These are phyloP conservation scores for Dendroctonus ponderosae DNA, from an alignment of 1,140 invertebrate species.

Conservation along the genomic window DNA sequence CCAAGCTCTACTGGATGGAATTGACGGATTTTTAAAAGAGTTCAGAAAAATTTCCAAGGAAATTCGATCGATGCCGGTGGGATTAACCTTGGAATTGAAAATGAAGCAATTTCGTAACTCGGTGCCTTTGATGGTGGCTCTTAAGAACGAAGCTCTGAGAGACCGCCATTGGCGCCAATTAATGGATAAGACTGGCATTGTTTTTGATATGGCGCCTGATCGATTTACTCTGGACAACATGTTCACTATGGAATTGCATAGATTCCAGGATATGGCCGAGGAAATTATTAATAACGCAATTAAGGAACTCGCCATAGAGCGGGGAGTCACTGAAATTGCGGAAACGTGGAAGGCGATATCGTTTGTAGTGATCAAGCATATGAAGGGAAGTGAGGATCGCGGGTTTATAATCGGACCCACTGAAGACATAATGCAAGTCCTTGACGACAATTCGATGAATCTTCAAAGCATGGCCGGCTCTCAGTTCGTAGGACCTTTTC, in stretches of 20 bases:
- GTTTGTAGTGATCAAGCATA: constrained; percentile 69
- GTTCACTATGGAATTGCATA: constrained; percentile 86
- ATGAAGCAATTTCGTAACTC: constrained; percentile 88
- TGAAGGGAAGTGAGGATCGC: constrained; percentile 59
- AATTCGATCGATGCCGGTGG: constrained; percentile 60
- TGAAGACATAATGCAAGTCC: constrained; percentile 74
- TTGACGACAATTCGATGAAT: constrained; percentile 88
- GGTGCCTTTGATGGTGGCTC: constrained; percentile 82
- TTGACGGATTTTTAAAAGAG: constrained; percentile 79
- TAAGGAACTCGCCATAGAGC: constrained; percentile 86
- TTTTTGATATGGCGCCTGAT: constrained; percentile 83
- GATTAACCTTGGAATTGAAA: constrained; percentile 67
- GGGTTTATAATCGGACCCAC: constrained; percentile 74
- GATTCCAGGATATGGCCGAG: constrained; percentile 79
- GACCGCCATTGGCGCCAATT: constrained; percentile 85
- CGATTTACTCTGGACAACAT: constrained; percentile 86
- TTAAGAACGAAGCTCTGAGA: constrained; percentile 87
- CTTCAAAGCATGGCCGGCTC: constrained; percentile 88
- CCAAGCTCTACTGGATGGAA: constrained; percentile 78
- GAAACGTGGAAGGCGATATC: constrained; percentile 71
- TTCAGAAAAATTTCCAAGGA: constrained; percentile 65
- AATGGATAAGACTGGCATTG: constrained; percentile 80
- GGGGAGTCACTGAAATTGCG: constrained; percentile 75
- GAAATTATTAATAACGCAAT: constrained; percentile 83
- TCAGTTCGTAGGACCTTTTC: constrained; percentile 85